phyloP scores from a whole-genome alignment of 2,888 invertebrate species.

The Troglohyphantes excavatus region DNA sequence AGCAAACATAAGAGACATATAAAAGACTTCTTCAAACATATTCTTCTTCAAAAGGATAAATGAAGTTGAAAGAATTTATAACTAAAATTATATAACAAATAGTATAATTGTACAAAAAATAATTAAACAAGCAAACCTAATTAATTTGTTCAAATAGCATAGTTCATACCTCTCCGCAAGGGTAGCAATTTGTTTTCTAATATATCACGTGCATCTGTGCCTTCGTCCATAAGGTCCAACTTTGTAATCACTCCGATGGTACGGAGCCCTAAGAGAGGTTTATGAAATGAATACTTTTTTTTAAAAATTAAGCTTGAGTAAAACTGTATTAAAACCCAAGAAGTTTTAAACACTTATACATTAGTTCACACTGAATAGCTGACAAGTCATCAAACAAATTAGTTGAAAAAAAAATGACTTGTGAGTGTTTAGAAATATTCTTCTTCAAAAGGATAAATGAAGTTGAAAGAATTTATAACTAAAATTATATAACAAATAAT shows the following conservation, averaged over 20 bases:
- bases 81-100: not conserved
- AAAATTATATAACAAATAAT: not conserved
- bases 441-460: constrained; percentile 80
- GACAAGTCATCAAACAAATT: too few relatives aligned
- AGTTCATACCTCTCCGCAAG: constrained; percentile 85
- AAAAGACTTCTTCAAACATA: too few relatives aligned
- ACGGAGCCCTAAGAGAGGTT: constrained; percentile 88
- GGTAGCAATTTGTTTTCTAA: constrained; percentile 98
- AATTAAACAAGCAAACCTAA: too few relatives aligned
- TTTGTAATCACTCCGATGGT: constrained; percentile 99
- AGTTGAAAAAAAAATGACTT: too few relatives aligned
- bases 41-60: not conserved
- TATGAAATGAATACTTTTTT: not conserved
- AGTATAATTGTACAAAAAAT: not conserved
- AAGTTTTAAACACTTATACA: too few relatives aligned
- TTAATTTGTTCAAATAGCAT: not conserved
- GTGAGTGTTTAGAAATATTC: constrained; percentile 12
- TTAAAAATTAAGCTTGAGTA: not conserved
- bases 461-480: not conserved
- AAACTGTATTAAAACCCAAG: too few relatives aligned
- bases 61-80: constrained; percentile 80
- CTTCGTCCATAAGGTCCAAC: constrained; percentile 99
- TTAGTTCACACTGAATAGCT: too few relatives aligned
- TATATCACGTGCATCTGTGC: constrained; percentile 98
- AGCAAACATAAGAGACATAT: too few relatives aligned